These are phyloP conservation scores for Aspiorhynchus laticeps DNA, from an alignment of 2,113 vertebrate genomes.

Conservation along the genomic window DNA sequence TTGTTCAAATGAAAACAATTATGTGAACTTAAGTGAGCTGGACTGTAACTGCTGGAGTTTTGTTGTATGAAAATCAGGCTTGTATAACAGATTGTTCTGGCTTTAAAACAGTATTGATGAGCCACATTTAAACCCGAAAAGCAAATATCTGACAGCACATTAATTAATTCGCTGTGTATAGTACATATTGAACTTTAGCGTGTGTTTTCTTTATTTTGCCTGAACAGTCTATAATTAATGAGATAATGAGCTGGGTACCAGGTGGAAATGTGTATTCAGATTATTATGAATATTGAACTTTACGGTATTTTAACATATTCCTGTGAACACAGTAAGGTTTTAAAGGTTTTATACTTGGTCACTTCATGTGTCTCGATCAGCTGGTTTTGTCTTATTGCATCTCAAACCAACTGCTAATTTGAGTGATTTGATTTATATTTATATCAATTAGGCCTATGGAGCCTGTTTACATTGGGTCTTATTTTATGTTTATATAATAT, in stretches of 20 bases:
- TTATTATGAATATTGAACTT: neutral
- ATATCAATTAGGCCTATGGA: too few species aligned
- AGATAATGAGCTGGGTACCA: neutral
- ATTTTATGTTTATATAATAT: too few species aligned
- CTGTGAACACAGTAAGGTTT: neutral
- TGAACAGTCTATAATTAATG: neutral
- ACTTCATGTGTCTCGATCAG: neutral
- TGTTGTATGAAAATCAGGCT: neutral
- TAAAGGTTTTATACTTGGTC: neutral
- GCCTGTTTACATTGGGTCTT: too few species aligned
- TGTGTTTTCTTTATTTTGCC: neutral
- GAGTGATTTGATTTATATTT: too few species aligned
- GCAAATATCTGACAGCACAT: neutral
- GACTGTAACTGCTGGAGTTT: neutral
- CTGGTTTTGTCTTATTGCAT: too few species aligned
- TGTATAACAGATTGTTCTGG: neutral
- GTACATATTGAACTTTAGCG: neutral
- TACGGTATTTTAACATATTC: neutral
- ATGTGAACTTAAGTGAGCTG: neutral
- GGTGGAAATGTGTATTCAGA: neutral
- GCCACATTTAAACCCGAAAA: neutral
- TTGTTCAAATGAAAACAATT: slow-evolving; percentile 10
- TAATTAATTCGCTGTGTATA: neutral
- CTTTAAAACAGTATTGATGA: neutral
- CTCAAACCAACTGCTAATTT: too few species aligned